Evolutionary conservation across 2,797 vertebrate species (phyloP), one percentile per base, ranked within the genome.

Genomic region (Pseudomugil tenellus): DNA sequence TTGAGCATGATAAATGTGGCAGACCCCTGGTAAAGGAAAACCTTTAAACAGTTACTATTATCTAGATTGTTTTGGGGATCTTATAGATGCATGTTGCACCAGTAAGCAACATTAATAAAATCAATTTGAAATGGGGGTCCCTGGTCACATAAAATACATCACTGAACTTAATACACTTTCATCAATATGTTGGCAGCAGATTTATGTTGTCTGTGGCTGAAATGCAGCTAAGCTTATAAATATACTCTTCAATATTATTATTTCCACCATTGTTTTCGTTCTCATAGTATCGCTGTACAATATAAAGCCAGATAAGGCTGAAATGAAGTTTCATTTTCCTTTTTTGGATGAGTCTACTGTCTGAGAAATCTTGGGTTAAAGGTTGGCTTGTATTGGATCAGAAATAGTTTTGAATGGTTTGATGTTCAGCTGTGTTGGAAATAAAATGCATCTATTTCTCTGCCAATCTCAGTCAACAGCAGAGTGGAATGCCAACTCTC

Each of bases 381-480:
- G 32, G 43, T 19, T 32, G 53, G 11, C 53, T 70, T 41, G 52
- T 53, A 35, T 48, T 72, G 14, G 23, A 58, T 59, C 55, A 59
- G 14, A 65, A 65, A 55, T 39, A 14, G 32, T 63, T 46, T 71
- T 58, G 16, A 49, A 58, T 63, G 53, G 49, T n/a, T 25, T 46
- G 17, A 62, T 63, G 52, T 55, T 46, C 23, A 62, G 23, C 58
- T 56, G 39, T 13, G 58, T 65, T 53, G 35, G 48, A 64, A 58
- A 54, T 26, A 21, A 12, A 23, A 41, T 49, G 61, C 25, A 26
- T 64, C 48, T 46, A 32, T 21, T 12, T 32, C 56, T 70, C 61
- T 65, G 60, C 66, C 52, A 25, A 59, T 55, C 56, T 48, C 56
- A n/a, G 56, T 75, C 31, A 54, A 64, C 59, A 31, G 56, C 51